These are phyloP conservation scores for Shargacucullia verbasci DNA, from an alignment of 2,888 invertebrate species.

Conservation along the genomic window DNA sequence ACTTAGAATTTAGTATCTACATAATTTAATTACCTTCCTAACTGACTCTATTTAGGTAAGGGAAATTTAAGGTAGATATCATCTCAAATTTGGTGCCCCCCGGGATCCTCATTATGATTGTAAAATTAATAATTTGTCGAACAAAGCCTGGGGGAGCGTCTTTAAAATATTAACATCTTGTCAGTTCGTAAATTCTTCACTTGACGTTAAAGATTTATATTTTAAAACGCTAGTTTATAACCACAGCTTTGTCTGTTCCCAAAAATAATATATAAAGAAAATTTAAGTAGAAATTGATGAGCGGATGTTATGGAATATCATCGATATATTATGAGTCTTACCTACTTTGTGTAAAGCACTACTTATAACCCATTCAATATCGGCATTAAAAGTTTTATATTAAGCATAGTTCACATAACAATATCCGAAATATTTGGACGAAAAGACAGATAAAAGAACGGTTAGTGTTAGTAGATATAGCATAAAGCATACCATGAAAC, in stretches of 20 bases:
- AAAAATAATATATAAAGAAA: too few species aligned
- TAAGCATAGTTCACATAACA: constrained; percentile 70
- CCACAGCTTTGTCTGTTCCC: constrained; percentile 37
- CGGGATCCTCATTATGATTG: constrained; percentile 60
- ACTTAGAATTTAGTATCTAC: too few species aligned
- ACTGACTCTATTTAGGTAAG: too few species aligned
- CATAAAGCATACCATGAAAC: constrained; percentile 72
- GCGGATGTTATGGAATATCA: too few species aligned
- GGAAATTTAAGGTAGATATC: not conserved
- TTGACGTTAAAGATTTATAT: constrained; percentile 56
- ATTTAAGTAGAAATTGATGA: too few species aligned
- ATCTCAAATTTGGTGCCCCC: constrained; percentile 22
- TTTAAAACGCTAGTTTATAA: constrained; percentile 40
- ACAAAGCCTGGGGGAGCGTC: constrained; percentile 58
- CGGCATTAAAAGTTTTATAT: constrained; percentile 42
- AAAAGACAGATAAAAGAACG: constrained; percentile 74
- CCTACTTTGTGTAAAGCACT: not conserved
- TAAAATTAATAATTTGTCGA: constrained; percentile 73
- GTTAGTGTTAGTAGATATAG: constrained; percentile 73
- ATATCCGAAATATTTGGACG: constrained; percentile 79
- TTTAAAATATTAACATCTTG: constrained; percentile 68
- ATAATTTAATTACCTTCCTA: too few species aligned
- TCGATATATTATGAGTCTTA: not conserved
- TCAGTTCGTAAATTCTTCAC: constrained; percentile 76
- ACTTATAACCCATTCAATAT: not conserved